Evolutionary conservation across 2,797 vertebrate species (phyloP).

Genomic region (Enteromius mattozi): DNA sequence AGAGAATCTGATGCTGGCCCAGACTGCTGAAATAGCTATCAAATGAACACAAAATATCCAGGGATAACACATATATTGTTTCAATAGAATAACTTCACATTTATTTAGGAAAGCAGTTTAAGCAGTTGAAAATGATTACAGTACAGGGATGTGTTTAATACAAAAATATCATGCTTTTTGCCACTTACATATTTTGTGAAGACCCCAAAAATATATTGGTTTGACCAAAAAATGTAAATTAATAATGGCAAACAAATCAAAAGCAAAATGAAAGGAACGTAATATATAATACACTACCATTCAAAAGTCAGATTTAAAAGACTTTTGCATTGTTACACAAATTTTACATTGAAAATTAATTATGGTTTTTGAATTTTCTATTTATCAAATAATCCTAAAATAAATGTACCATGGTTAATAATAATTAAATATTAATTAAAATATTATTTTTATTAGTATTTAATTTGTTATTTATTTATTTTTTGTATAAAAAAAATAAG

Average conservation of each 20-base stretch:
- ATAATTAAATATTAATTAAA: too few relatives aligned
- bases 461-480: too few relatives aligned
- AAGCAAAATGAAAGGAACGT: neutral
- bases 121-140: neutral
- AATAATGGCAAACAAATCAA: neutral
- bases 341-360: too few relatives aligned
- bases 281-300: too few relatives aligned
- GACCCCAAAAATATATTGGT: neutral
- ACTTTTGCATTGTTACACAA: neutral
- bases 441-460: too few relatives aligned
- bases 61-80: neutral
- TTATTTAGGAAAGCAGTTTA: neutral
- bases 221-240: neutral
- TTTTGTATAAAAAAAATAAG: too few relatives aligned
- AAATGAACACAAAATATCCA: conserved; percentile 1
- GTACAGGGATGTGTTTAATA: neutral
- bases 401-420: neutral
- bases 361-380: neutral
- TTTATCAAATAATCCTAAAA: neutral
- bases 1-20: neutral
- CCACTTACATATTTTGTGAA: neutral
- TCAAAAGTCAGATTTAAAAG: neutral
- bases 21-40: neutral
- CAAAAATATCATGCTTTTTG: neutral
- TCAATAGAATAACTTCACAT: neutral